A percentile compares a stretch with the other conserved stretches of the same genome.
Evolutionary conservation across 2,113 vertebrate genomes (phyloP).

Genomic region (Mohoua ochrocephala): DNA sequence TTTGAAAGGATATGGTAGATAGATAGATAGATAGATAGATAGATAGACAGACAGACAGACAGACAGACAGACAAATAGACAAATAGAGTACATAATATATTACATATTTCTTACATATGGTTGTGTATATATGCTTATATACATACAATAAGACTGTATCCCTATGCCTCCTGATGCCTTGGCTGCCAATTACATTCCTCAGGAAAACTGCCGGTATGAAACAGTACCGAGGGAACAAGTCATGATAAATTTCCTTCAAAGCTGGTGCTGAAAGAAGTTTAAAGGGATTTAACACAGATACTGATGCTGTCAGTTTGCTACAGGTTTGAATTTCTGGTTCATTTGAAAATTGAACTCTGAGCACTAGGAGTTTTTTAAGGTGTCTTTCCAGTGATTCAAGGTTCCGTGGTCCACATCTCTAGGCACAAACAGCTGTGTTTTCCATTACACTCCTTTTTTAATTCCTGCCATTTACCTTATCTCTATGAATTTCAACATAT

Average conservation of each 20-base stretch:
- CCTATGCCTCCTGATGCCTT: accelerated
- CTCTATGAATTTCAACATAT: background rate
- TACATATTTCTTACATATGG: background rate
- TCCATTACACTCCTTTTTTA: background rate
- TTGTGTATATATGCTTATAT: background rate
- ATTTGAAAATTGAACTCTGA: background rate
- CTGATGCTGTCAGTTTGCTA: background rate
- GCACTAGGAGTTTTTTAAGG: background rate
- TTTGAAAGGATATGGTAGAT: background rate
- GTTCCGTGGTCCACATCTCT: background rate
- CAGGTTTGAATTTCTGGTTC: background rate
- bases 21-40: background rate
- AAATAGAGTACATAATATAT: background rate
- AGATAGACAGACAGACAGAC: background rate
- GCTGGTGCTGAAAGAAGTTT: background rate
- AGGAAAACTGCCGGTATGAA: background rate
- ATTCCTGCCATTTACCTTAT: background rate
- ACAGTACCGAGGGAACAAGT: background rate
- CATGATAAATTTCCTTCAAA: background rate
- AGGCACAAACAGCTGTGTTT: background rate
- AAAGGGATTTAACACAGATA: background rate
- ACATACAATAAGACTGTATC: background rate
- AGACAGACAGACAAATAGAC: accelerated
- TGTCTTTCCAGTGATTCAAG: background rate
- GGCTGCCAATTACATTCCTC: background rate